phyloP scores from a whole-genome alignment of 2,888 invertebrate genomes.

The Brachypalpus laphriformis region DNA sequence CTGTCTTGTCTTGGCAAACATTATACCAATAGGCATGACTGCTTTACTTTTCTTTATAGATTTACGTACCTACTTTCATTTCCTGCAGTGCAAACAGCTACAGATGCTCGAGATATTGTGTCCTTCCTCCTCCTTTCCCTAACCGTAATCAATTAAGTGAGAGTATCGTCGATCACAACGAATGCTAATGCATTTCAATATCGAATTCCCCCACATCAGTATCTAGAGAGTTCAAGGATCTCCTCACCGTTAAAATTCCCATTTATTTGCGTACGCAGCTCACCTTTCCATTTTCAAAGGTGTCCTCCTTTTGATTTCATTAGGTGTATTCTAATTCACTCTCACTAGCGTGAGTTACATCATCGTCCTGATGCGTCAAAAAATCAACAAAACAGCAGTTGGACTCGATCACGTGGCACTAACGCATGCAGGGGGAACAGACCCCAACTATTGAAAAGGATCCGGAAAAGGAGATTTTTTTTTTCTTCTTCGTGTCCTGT shows the following conservation, averaged over 20 bases:
- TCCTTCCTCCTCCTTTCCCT: not conserved
- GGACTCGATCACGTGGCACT: slow-evolving; percentile 35
- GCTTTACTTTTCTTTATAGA: too few species aligned
- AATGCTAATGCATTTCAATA: slow-evolving; percentile 5
- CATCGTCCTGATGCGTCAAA: slow-evolving; percentile 24
- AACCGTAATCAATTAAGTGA: slow-evolving; percentile 6
- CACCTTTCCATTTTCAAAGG: slow-evolving; percentile 43
- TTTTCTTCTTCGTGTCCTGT: not conserved
- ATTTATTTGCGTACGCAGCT: slow-evolving; percentile 52
- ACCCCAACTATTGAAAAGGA: slow-evolving; percentile 25
- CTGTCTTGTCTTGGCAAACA: too few species aligned
- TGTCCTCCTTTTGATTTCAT: slow-evolving; percentile 67
- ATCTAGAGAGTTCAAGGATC: not conserved
- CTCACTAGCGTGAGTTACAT: slow-evolving; percentile 51
- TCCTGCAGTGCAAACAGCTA: too few species aligned
- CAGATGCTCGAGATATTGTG: not conserved
- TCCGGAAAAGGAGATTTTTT: slow-evolving; percentile 29
- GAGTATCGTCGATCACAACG: not conserved
- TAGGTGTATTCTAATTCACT: slow-evolving; percentile 61
- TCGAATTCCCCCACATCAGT: not conserved
- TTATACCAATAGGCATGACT: too few species aligned
- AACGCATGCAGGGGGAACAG: not conserved
- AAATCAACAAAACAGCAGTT: slow-evolving; percentile 55
- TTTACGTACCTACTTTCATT: too few species aligned
- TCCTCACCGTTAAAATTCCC: slow-evolving; percentile 46